Conservation (phyloP, 2,888 invertebrate species). For the Lasiommata megera region DNA sequence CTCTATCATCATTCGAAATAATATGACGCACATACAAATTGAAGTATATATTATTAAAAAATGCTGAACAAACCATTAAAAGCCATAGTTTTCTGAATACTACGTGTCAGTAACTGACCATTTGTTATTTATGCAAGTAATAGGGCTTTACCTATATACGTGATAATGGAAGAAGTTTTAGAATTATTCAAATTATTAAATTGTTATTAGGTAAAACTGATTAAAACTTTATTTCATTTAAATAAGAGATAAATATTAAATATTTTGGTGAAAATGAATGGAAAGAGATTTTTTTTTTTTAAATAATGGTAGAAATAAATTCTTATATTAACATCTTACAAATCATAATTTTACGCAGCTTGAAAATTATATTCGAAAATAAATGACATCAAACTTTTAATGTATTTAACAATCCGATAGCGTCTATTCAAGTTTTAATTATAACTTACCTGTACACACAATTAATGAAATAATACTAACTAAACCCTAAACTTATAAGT, state of each 20-base stretch:
- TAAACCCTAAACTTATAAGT: conserved; percentile 16
- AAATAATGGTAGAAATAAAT: not conserved
- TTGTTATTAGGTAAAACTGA: not conserved
- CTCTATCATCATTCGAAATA: conserved; percentile 28
- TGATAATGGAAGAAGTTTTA: not conserved
- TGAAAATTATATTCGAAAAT: not conserved
- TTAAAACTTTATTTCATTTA: not conserved
- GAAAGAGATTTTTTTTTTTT: not conserved
- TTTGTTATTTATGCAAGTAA: too few species aligned
- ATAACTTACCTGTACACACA: not conserved
- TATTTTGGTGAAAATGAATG: not conserved
- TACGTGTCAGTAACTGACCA: too few species aligned
- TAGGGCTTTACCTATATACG: too few species aligned
- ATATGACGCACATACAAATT: conserved; percentile 22
- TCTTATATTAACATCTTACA: not conserved
- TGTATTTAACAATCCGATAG: not conserved
- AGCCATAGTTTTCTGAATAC: not conserved
- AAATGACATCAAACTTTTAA: not conserved
- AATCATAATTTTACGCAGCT: not conserved
- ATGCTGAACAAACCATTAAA: not conserved
- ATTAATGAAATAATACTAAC: conserved; percentile 12
- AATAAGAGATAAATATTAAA: not conserved
- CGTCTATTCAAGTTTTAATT: not conserved
- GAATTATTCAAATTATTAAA: not conserved
- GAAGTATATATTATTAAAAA: conserved; percentile 12